These are phyloP conservation scores for Columba guinea DNA, from an alignment of 2,797 vertebrate genomes.

Conservation along the genomic window DNA sequence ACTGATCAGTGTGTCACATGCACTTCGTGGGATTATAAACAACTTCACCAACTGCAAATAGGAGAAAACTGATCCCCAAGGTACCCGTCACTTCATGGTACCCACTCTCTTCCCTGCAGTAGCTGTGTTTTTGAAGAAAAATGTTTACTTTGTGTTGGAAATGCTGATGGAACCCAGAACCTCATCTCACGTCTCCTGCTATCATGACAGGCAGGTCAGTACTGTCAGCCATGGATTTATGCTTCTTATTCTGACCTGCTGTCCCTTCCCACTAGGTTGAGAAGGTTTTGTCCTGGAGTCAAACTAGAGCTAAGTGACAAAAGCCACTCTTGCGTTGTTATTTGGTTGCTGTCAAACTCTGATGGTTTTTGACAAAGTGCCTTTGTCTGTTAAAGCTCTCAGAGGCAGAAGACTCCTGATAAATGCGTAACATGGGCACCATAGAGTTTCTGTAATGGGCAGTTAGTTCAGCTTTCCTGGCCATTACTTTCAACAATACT, in stretches of 20 bases:
- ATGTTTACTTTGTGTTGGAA: neutral
- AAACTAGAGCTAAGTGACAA: neutral
- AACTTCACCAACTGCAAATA: neutral
- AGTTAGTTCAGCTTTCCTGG: neutral
- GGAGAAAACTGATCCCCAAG: neutral
- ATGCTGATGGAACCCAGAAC: neutral
- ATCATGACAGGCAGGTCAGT: neutral
- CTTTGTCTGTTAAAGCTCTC: neutral
- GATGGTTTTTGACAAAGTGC: neutral
- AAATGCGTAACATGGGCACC: accelerated
- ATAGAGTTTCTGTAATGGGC: neutral
- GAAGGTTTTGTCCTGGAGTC: neutral
- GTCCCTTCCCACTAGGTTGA: neutral
- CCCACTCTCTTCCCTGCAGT: neutral
- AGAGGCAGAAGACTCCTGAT: neutral
- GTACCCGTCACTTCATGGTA: neutral
- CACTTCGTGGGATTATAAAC: neutral
- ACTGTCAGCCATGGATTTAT: neutral
- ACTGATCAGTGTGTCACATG: neutral
- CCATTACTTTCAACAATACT: neutral
- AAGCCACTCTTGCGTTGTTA: neutral
- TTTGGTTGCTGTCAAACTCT: neutral
- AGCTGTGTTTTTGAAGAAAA: neutral
- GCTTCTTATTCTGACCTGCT: neutral
- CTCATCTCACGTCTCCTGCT: neutral